phyloP scores from a whole-genome alignment of 2,888 invertebrate species.

The Agrotis segetum region DNA sequence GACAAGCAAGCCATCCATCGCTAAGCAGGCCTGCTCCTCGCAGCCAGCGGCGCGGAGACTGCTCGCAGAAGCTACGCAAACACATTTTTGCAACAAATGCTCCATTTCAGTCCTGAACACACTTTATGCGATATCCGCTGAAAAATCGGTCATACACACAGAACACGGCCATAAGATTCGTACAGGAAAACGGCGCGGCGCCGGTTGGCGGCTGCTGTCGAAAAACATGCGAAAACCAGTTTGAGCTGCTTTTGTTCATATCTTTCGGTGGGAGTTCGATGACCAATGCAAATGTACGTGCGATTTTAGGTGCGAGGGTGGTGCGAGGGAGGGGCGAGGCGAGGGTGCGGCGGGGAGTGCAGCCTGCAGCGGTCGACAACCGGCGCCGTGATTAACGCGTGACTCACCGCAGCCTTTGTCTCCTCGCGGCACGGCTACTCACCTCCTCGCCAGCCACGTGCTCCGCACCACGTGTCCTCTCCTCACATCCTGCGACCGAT shows the following conservation, averaged over 20 bases:
- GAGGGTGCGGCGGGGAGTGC: conserved; percentile 74
- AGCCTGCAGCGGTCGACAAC: conserved; percentile 83
- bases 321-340: conserved; percentile 76
- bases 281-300: conserved; percentile 86
- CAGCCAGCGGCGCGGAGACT: conserved; percentile 29
- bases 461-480: conserved; percentile 70
- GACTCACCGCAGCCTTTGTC: conserved; percentile 87
- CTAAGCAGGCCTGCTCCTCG: conserved; percentile 65
- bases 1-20: conserved; percentile 58
- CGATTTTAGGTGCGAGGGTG: conserved; percentile 85
- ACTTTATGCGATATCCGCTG: conserved; percentile 66
- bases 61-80: conserved; percentile 39
- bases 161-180: conserved; percentile 70
- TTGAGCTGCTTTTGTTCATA: conserved; percentile 86
- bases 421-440: conserved; percentile 71
- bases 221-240: conserved; percentile 88
- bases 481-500: conserved; percentile 65
- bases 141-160: conserved; percentile 69
- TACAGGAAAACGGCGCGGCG: conserved; percentile 79
- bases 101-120: conserved; percentile 46
- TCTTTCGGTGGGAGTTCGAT: conserved; percentile 87
- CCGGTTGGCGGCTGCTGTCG: conserved; percentile 75
- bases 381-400: conserved; percentile 79
- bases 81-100: conserved; percentile 44
- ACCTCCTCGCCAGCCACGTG: conserved; percentile 74